Percentiles rank a stretch among this genome's conserved stretches.
phyloP scores from a whole-genome alignment of 2,113 vertebrate genomes.

The Cyanoramphus novaezelandiae region DNA sequence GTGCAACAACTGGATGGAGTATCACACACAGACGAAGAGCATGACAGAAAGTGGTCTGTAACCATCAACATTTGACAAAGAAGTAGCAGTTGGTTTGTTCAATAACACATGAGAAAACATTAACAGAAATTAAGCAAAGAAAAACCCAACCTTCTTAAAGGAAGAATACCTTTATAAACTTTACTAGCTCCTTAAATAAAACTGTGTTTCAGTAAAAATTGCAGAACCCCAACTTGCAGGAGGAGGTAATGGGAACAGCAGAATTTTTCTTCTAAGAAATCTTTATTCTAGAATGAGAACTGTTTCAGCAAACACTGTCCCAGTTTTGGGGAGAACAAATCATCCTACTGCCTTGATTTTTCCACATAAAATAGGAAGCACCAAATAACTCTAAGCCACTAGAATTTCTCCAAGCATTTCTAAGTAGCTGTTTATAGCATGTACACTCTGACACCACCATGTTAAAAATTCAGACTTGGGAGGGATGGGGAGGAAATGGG shows the following conservation, averaged over 20 bases:
- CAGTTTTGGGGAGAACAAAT: not conserved
- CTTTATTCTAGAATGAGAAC: not conserved
- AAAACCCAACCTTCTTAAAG: not conserved
- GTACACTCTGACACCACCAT: not conserved
- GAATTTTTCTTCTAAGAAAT: not conserved
- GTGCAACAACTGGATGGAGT: not conserved
- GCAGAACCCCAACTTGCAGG: not conserved
- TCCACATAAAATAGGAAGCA: not conserved
- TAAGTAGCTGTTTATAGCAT: not conserved
- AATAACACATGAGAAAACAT: not conserved
- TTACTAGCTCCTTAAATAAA: not conserved
- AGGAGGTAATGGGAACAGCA: not conserved
- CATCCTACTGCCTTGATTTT: not conserved
- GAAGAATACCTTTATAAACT: not conserved
- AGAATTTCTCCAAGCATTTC: not conserved
- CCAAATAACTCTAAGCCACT: not conserved
- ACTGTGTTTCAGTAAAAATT: not conserved
- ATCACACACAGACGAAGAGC: not conserved
- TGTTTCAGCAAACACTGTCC: not conserved
- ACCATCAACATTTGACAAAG: not conserved
- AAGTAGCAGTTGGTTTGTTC: not conserved
- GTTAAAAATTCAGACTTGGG: not conserved
- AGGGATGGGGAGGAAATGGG: not conserved
- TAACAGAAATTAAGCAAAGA: not conserved
- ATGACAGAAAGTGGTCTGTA: not conserved